Conservation (phyloP, 2,113 vertebrate species). For the Tamias sibiricus region DNA sequence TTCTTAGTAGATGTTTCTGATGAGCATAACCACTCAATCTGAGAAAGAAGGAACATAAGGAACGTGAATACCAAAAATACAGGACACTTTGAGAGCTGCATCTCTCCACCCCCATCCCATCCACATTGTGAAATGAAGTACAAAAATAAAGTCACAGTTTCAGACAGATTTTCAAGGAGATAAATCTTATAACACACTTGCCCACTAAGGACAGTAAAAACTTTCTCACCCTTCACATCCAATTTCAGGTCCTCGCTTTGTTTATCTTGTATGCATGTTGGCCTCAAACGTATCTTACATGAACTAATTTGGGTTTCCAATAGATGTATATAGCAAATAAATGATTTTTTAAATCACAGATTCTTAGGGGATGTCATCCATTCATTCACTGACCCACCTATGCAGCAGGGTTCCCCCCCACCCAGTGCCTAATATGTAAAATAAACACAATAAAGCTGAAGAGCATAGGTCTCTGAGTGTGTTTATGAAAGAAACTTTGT, state of each 20-base stretch:
- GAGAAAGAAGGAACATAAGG: slow-evolving; percentile 58
- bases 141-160: slow-evolving; percentile 70
- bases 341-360: not conserved
- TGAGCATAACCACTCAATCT: slow-evolving; percentile 27
- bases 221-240: not conserved
- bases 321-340: not conserved
- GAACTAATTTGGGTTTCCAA: not conserved
- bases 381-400: not conserved
- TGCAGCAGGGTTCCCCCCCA: not conserved
- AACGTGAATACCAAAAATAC: slow-evolving; percentile 71
- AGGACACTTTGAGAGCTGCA: slow-evolving; percentile 56
- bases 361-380: not conserved
- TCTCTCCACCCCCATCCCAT: slow-evolving; percentile 60
- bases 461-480: not conserved
- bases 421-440: not conserved
- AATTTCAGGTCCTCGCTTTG: slow-evolving; percentile 25
- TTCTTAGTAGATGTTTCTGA: slow-evolving; percentile 6
- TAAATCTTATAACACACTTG: not conserved
- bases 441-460: not conserved
- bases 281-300: not conserved
- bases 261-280: not conserved
- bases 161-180: slow-evolving; percentile 48
- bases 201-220: slow-evolving; percentile 12
- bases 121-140: slow-evolving; percentile 56
- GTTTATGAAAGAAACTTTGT: not conserved